These are phyloP conservation scores for Argentina silus DNA, from an alignment of 2,797 vertebrate genomes.

Conservation along the genomic window DNA sequence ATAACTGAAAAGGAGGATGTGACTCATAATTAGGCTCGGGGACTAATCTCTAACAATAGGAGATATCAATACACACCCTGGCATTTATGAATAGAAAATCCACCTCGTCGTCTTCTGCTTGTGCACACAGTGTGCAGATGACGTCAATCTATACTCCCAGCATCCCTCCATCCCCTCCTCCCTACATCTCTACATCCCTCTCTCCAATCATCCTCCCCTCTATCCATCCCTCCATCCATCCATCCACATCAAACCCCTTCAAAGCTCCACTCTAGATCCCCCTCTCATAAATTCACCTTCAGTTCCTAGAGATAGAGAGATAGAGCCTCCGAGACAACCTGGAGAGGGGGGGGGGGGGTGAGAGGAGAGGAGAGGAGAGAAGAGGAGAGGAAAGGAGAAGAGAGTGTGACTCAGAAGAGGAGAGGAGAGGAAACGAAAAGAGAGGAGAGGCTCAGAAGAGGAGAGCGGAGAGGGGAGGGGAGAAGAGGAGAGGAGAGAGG, in stretches of 20 bases:
- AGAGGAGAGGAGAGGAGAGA: background rate
- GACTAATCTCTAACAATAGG: background rate
- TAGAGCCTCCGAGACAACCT: conserved; percentile 52
- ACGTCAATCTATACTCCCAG: conserved; percentile 4
- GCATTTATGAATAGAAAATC: background rate
- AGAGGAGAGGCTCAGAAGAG: no score
- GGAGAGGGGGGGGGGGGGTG: background rate
- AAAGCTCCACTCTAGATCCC: conserved; percentile 8
- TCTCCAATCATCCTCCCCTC: conserved; percentile 33
- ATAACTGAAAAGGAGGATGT: background rate
- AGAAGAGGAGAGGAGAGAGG: conserved; percentile 16
- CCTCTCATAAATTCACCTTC: conserved; percentile 26
- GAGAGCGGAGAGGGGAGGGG: background rate
- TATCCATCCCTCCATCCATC: background rate
- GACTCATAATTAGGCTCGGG: background rate
- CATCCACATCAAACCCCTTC: conserved; percentile 15
- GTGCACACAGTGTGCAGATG: background rate
- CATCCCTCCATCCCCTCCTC: background rate
- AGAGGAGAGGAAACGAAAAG: background rate
- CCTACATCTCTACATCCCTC: conserved; percentile 43
- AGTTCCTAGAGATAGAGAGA: conserved; percentile 37
- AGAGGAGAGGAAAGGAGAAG: background rate
- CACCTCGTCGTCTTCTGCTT: background rate
- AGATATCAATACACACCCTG: background rate
- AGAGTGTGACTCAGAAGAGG: background rate